phyloP scores from a whole-genome alignment of 1,140 invertebrate genomes.

The Asobara japonica region DNA sequence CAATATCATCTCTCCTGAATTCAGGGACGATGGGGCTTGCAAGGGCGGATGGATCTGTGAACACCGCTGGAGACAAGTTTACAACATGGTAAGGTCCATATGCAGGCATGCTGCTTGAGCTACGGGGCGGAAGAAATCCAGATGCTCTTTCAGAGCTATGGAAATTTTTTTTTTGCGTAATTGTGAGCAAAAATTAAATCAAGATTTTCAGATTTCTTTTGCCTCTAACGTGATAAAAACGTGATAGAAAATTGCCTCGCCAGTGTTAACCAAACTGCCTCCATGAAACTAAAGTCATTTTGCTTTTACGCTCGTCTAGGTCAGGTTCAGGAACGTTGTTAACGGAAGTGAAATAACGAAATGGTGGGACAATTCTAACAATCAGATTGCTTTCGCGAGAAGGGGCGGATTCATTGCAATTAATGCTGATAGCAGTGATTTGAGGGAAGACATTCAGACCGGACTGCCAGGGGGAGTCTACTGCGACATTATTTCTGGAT shows the following conservation, averaged over 20 bases:
- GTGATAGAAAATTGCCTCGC: too few species aligned
- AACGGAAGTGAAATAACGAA: conserved; percentile 67
- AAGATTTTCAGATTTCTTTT: too few species aligned
- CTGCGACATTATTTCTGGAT: conserved; percentile 83
- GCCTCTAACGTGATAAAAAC: too few species aligned
- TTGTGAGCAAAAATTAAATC: too few species aligned
- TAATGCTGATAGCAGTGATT: conserved; percentile 71
- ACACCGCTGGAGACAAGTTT: conserved; percentile 86
- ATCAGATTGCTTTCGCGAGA: conserved; percentile 82
- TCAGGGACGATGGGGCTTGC: conserved; percentile 75
- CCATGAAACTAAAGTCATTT: too few species aligned
- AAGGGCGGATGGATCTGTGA: conserved; percentile 89
- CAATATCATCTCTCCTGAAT: conserved; percentile 73
- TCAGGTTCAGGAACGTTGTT: conserved; percentile 76
- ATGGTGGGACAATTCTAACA: conserved; percentile 80
- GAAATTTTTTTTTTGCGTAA: too few species aligned
- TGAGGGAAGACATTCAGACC: conserved; percentile 71
- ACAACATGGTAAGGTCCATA: conserved; percentile 83
- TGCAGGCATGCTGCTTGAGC: too few species aligned
- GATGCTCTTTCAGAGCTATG: too few species aligned
- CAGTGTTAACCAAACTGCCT: too few species aligned
- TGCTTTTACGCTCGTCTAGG: too few species aligned
- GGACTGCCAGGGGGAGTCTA: conserved; percentile 81
- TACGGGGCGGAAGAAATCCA: too few species aligned
- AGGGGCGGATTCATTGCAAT: conserved; percentile 79